Evolutionary conservation across 2,113 vertebrate species (phyloP).

Genomic region (Serilophus lunatus): DNA sequence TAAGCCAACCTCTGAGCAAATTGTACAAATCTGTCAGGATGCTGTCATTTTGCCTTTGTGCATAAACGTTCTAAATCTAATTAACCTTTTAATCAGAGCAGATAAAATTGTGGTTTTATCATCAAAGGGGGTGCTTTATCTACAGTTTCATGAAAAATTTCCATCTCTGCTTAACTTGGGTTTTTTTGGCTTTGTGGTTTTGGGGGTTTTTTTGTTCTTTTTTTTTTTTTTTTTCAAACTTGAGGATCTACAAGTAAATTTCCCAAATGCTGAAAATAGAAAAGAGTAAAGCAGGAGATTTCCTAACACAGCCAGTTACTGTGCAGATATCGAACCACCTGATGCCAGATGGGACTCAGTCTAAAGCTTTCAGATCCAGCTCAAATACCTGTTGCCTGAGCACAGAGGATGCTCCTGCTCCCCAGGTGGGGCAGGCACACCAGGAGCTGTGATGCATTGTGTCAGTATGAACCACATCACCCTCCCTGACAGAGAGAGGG

Average conservation of each 20-base stretch:
- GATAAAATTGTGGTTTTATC: not conserved
- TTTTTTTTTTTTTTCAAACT: not conserved
- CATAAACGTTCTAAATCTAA: conserved; percentile 11
- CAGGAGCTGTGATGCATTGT: not conserved
- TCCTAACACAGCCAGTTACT: not conserved
- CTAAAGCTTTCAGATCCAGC: not conserved
- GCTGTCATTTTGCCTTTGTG: not conserved
- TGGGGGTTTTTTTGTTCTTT: not conserved
- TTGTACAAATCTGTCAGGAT: not conserved
- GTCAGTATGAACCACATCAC: not conserved
- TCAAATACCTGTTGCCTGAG: not conserved
- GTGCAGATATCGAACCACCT: not conserved
- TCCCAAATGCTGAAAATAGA: not conserved
- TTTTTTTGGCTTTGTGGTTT: too few species aligned
- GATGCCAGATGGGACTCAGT: not conserved
- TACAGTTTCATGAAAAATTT: not conserved
- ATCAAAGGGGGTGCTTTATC: not conserved
- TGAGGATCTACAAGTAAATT: not conserved
- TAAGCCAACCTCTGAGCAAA: not conserved
- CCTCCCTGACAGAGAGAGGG: not conserved
- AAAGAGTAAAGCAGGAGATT: not conserved
- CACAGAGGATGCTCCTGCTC: not conserved
- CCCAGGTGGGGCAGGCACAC: not conserved
- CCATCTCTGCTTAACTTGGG: not conserved
- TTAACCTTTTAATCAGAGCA: conserved; percentile 33